Evolutionary conservation across 2,888 invertebrate species (phyloP), one percentile per base, ranked within the genome.

Genomic region (Rosalia funebris): DNA sequence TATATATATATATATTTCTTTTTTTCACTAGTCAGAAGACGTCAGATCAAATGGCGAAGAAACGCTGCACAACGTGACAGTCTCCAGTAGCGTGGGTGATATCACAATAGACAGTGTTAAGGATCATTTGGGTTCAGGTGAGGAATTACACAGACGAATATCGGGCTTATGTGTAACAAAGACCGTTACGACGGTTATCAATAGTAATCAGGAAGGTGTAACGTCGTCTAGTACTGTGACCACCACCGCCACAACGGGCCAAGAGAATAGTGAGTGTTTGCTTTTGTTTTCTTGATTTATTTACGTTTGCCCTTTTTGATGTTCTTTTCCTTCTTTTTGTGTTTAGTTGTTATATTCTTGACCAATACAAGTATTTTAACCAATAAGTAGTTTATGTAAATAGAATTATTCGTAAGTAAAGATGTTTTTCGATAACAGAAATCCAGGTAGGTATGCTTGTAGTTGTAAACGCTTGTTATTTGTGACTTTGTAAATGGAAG

Each of bases 71-170:
- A 82, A 82, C 65, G 76, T 79, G 70, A 86, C 85, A 1, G 85
- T 84, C 47, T 84, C 83, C 54, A 89, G 87, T 73, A 89, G 88
- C 36, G 85, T 89, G 62, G 95, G 91, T 11, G 96, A 96, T 82
- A 95, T 96, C 78, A 96, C 96, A 1, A 92, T 96, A 66, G 96
- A 97, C 84, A 96, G 95, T 20, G 94, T 96, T 47, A 90, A 93
- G 68, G 95, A 95, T 82, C 95, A 96, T 84, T 85, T 92, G 60
- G 79, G 77, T 63, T 77, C 79, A 59, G 78, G 79, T 65, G 81
- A 81, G 68, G 81, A 81, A 63, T 68, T 81, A 36, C 76, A 76
- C 50, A 76, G 77, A 62, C 77, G 79, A 48, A 67, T 80, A 63
- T 71, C 77, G 42, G 77, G 75, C 61, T 64, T 80, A 56, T 85